Base-by-base conservation (phyloP, 2,888 invertebrate genomes). In the Erebia ligea region DNA sequence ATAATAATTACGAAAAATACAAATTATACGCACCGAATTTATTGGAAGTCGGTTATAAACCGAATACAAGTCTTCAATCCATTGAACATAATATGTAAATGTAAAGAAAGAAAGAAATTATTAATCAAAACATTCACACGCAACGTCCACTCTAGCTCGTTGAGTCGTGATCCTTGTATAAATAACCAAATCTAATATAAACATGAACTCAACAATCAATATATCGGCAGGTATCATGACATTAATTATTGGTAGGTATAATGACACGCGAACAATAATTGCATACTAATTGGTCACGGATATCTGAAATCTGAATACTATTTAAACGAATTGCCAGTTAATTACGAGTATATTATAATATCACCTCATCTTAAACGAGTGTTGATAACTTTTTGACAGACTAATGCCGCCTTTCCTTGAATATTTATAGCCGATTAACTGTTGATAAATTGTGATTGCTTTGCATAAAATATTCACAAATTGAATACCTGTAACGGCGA, bases 361-460 rank as follows among this genome's bases (percentile, higher is more conserved):
- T 64, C 65, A 50, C 57, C 58, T 52, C 52, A 25, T 48, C 17
- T 62, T 50, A 67, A 58, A 59, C 67, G 57, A 65, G 69, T 65
- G 69, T 71, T 68, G 72, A 75, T 71, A 70, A 42, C 64, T 57
- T 52, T 40, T 61, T 68, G 48, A 68, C 70, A 72, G 67, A 57
- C 45, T 73, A 72, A 73, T 74, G 68, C 63, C 67, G 71, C 69
- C 65, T 61, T 75, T 67, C 19, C 52, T 54, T 74, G 74, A 71
- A 76, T 76, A 76, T 70, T 74, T 73, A 76, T 75, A 62, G 73
- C 62, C 67, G 58, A 74, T 76, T 73, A 71, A 67, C 42, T 15
- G 62, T 66, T 74, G 75, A 76, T 70, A 61, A 64, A 76, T 72
- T 72, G 70, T 61, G 64, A 75, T 75, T 70, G 70, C 67, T 59